These are phyloP conservation scores for Mesoligia furuncula DNA, from an alignment of 2,888 invertebrate genomes.

Conservation along the genomic window DNA sequence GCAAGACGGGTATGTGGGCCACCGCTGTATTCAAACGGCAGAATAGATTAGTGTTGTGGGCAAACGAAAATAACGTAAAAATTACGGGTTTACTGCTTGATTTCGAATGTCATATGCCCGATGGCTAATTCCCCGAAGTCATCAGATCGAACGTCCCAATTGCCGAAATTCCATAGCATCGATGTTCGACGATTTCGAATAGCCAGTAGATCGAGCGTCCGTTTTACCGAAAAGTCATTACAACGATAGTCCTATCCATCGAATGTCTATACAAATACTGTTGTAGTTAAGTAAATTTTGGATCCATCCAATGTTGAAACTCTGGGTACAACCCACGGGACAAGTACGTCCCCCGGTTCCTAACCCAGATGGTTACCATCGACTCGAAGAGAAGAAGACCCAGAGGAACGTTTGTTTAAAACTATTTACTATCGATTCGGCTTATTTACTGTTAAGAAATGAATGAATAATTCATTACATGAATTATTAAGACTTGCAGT, in stretches of 20 bases:
- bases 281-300: neutral
- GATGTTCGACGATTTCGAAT: too few relatives aligned
- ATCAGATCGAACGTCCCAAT: too few relatives aligned
- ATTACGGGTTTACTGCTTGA: too few relatives aligned
- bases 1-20: conserved; percentile 7
- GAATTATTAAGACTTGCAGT: neutral
- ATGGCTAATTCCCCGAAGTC: too few relatives aligned
- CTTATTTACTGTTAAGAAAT: neutral
- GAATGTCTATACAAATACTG: too few relatives aligned
- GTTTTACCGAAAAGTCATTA: too few relatives aligned
- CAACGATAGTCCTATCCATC: too few relatives aligned
- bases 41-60: neutral
- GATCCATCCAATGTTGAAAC: neutral
- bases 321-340: neutral
- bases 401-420: neutral
- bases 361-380: too few relatives aligned
- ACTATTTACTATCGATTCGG: neutral
- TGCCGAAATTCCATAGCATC: too few relatives aligned
- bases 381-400: neutral
- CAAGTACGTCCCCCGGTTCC: neutral
- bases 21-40: neutral
- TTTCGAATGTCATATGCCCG: too few relatives aligned
- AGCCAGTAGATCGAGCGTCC: too few relatives aligned
- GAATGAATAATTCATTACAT: neutral
- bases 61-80: neutral